These are phyloP conservation scores for Melikaiella ostensackeni DNA, from an alignment of 2,888 invertebrate genomes.

Conservation along the genomic window DNA sequence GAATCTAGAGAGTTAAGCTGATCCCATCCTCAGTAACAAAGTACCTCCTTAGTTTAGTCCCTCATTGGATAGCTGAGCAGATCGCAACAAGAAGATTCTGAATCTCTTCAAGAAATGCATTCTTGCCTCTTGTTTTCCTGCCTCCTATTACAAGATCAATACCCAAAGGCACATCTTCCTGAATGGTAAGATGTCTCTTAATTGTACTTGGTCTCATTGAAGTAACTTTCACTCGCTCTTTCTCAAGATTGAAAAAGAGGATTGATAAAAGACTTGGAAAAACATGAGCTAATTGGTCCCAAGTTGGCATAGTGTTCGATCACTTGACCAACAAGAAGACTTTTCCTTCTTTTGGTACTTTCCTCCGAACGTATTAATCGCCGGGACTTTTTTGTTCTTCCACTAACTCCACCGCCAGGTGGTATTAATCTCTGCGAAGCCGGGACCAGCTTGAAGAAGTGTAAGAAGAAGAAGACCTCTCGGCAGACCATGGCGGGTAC, in stretches of 20 bases:
- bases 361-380: conserved; percentile 52
- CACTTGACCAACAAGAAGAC: conserved; percentile 52
- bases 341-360: conserved; percentile 45
- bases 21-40: not conserved
- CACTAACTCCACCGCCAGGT: conserved; percentile 57
- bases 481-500: conserved; percentile 66
- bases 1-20: not conserved
- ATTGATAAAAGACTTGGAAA: not conserved
- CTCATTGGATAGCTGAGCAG: not conserved
- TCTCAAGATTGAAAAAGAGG: not conserved
- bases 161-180: not conserved
- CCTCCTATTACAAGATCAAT: not conserved
- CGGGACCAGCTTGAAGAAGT: conserved; percentile 31
- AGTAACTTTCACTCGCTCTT: conserved; percentile 14
- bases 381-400: conserved; percentile 51
- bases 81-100: not conserved
- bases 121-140: conserved; percentile 3
- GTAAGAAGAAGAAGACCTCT: conserved; percentile 57
- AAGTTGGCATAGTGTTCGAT: conserved; percentile 52
- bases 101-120: conserved; percentile 7
- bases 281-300: conserved; percentile 48
- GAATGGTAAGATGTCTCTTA: not conserved
- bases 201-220: not conserved
- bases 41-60: not conserved
- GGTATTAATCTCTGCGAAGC: conserved; percentile 48